A percentile compares a stretch with the other conserved stretches of the same genome.
phyloP scores from a whole-genome alignment of 2,888 invertebrate species.

The Latrodectus elegans region DNA sequence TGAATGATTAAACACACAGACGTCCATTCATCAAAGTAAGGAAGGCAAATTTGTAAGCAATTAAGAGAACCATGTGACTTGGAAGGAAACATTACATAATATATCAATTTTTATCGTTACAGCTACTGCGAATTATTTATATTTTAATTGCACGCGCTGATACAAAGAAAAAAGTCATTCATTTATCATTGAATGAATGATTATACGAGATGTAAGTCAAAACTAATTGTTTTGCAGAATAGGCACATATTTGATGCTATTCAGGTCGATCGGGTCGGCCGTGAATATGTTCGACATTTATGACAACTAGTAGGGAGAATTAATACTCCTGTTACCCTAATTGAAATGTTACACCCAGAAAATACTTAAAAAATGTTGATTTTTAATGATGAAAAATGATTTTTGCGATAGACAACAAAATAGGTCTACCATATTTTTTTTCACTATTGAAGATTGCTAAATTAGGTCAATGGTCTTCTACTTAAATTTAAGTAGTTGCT shows the following conservation, averaged over 20 bases:
- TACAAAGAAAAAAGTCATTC: constrained; percentile 11
- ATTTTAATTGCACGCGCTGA: constrained; percentile 43
- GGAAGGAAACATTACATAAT: too few relatives aligned
- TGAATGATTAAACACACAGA: too few relatives aligned
- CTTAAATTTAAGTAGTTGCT: too few relatives aligned
- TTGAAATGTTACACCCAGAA: constrained; percentile 27
- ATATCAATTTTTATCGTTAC: constrained; percentile 20
- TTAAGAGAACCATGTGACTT: too few relatives aligned
- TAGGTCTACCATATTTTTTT: too few relatives aligned
- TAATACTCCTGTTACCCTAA: constrained; percentile 14
- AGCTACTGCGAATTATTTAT: constrained; percentile 30
- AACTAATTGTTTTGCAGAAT: constrained; percentile 34
- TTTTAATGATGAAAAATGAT: not conserved
- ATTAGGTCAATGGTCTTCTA: too few relatives aligned
- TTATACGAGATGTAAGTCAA: constrained; percentile 10
- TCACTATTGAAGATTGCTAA: too few relatives aligned
- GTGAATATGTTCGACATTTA: constrained; percentile 4
- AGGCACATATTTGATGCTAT: constrained; percentile 11
- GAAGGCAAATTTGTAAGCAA: too few relatives aligned
- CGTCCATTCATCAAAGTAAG: too few relatives aligned
- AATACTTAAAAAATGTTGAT: not conserved
- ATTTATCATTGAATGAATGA: constrained; percentile 31
- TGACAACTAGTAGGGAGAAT: constrained; percentile 6
- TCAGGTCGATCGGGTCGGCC: constrained; percentile 31
- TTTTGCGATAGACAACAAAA: not conserved